phyloP scores from a whole-genome alignment of 64 coral and sea anemone species.

The Pocillopora verrucosa region DNA sequence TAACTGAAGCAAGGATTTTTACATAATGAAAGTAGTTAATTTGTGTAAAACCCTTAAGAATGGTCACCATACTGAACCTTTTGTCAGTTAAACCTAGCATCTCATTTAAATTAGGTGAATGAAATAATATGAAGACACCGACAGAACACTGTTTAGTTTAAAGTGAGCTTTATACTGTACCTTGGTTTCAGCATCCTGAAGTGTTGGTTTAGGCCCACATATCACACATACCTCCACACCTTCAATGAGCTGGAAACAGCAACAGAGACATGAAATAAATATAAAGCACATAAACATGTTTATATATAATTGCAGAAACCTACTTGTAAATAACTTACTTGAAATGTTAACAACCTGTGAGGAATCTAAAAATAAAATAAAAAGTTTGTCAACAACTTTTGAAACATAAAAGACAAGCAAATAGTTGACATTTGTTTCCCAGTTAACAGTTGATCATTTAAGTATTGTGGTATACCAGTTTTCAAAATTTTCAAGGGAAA shows the following conservation, averaged over 20 bases:
- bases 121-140: too few species aligned
- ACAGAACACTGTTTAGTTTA: neutral
- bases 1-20: too few species aligned
- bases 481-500: too few species aligned
- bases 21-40: too few species aligned
- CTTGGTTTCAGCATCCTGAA: constrained; percentile 89
- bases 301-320: too few species aligned
- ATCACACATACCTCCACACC: constrained; percentile 95
- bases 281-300: neutral
- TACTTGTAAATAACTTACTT: constrained; percentile 53
- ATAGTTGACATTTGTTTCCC: neutral
- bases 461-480: too few species aligned
- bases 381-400: neutral
- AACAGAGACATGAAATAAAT: neutral
- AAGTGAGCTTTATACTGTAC: constrained; percentile 7
- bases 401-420: neutral
- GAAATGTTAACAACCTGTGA: constrained; percentile 94
- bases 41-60: too few species aligned
- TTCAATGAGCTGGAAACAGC: constrained; percentile 82
- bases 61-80: too few species aligned
- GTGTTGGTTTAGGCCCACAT: constrained; percentile 87
- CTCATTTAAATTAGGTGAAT: too few species aligned
- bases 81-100: too few species aligned
- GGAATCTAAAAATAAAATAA: constrained; percentile 59
- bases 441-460: too few species aligned